Percentiles rank a stretch among this genome's conserved stretches.
phyloP scores from a whole-genome alignment of 2,888 invertebrate genomes.

The Acleris sparsana region DNA sequence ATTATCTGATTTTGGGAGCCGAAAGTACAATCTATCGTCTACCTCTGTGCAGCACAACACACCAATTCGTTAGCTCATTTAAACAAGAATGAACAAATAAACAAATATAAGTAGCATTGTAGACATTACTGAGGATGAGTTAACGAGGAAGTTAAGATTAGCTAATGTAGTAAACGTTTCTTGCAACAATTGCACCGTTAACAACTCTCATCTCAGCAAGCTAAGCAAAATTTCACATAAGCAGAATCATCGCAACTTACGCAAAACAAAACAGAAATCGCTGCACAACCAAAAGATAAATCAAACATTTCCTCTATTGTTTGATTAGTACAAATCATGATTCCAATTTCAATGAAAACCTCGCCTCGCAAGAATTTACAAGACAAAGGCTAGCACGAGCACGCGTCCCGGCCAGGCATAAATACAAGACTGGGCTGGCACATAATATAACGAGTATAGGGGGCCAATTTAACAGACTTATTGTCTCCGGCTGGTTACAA shows the following conservation, averaged over 20 bases:
- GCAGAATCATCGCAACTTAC: neutral
- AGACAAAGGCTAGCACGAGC: slow-evolving; percentile 56
- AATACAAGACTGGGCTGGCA: slow-evolving; percentile 63
- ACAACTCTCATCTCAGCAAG: neutral
- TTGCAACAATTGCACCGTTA: too few species aligned
- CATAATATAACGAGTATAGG: slow-evolving; percentile 72
- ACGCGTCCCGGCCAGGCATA: slow-evolving; percentile 57
- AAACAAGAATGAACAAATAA: too few species aligned
- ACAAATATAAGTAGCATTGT: too few species aligned
- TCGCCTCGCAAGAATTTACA: slow-evolving; percentile 61
- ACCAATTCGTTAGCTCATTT: too few species aligned
- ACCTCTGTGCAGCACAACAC: too few species aligned
- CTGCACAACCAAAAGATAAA: slow-evolving; percentile 23
- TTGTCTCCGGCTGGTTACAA: slow-evolving; percentile 79
- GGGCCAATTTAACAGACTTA: slow-evolving; percentile 83
- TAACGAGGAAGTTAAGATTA: too few species aligned
- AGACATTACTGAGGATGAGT: too few species aligned
- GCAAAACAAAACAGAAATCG: slow-evolving; percentile 5
- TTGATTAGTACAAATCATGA: slow-evolving; percentile 38
- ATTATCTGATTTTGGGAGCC: too few species aligned
- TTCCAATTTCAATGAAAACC: slow-evolving; percentile 38
- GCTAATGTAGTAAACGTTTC: too few species aligned
- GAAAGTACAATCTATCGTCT: too few species aligned
- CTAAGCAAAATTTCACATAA: neutral
- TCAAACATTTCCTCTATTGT: slow-evolving; percentile 34